phyloP scores from a whole-genome alignment of 2,113 vertebrate species.

The Amblyopsis rosae region DNA sequence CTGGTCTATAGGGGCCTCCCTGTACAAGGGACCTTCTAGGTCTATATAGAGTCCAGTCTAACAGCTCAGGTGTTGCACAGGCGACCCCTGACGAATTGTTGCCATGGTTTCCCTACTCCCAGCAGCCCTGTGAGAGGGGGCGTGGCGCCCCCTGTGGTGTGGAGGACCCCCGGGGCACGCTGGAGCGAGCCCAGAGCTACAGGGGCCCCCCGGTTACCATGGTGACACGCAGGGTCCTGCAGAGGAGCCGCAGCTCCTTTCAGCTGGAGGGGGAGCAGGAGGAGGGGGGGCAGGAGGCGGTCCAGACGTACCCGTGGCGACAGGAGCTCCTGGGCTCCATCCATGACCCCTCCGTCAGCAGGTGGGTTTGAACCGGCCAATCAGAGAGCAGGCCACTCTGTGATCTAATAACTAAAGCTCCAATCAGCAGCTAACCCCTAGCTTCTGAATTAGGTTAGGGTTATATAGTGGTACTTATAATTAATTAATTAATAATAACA shows the following conservation, averaged over 20 bases:
- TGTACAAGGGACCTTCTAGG: no score
- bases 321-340: constrained; percentile 62
- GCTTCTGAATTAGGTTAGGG: no score
- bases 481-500: no score
- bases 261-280: constrained; percentile 73
- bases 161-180: constrained; percentile 72
- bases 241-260: constrained; percentile 84
- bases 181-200: constrained; percentile 65
- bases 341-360: constrained; percentile 73
- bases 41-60: no score
- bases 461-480: no score
- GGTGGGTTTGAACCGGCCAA: not conserved
- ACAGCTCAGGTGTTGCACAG: no score
- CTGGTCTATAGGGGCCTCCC: no score
- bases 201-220: constrained; percentile 37
- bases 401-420: no score
- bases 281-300: constrained; percentile 3
- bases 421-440: no score
- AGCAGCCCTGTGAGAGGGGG: constrained; percentile 35
- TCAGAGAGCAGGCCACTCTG: not conserved
- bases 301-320: constrained; percentile 66
- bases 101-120: constrained; percentile 34
- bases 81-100: not conserved
- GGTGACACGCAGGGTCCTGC: constrained; percentile 67
- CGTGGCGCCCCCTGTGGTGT: constrained; percentile 60